Evolutionary conservation across 2,113 vertebrate genomes (phyloP).

Genomic region (Tetrao urogallus): DNA sequence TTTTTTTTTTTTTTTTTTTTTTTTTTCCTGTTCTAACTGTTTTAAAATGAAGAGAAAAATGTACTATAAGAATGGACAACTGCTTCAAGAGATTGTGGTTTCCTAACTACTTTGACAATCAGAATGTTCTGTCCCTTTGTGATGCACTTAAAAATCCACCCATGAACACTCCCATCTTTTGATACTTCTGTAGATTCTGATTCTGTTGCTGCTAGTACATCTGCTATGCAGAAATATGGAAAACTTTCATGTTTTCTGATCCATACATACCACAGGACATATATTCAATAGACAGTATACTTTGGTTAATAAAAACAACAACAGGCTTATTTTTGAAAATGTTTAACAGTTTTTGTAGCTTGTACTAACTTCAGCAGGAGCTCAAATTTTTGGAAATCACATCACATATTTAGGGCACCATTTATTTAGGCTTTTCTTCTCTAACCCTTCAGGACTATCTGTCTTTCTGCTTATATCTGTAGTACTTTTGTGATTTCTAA

Average conservation of each 20-base stretch:
- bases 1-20: no score
- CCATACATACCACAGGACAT: background rate
- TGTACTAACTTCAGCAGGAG: background rate
- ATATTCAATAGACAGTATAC: background rate
- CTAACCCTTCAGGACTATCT: background rate
- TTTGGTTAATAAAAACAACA: background rate
- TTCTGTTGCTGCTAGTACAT: background rate
- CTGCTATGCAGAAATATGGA: background rate
- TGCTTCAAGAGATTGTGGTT: background rate
- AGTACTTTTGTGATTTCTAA: background rate
- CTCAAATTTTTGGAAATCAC: background rate
- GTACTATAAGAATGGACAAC: background rate
- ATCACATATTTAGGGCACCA: background rate
- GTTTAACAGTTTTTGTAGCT: background rate
- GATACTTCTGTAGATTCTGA: background rate
- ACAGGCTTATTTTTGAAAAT: background rate
- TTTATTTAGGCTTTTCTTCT: background rate
- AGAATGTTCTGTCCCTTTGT: background rate
- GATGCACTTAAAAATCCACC: background rate
- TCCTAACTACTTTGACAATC: background rate
- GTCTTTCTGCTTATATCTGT: background rate
- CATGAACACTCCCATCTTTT: background rate
- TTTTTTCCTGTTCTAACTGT: background rate
- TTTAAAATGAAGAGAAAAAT: background rate
- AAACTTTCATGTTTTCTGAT: background rate